Percentiles rank a stretch among this genome's conserved stretches.
Evolutionary conservation across 2,888 invertebrate genomes (phyloP).

Genomic region (Catocala fraxini): DNA sequence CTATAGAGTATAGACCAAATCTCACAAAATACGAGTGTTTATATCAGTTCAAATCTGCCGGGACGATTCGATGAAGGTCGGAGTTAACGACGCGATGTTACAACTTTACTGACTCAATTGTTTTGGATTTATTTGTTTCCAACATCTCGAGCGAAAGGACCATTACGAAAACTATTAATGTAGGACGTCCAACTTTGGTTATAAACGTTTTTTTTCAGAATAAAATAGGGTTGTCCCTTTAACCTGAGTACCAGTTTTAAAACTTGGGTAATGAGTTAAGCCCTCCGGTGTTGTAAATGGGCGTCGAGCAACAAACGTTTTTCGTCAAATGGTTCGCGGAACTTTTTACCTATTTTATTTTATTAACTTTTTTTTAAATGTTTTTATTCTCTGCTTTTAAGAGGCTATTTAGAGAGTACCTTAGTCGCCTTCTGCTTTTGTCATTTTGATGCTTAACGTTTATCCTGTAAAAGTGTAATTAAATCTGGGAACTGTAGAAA

Average conservation of each 20-base stretch:
- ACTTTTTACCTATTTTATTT: constrained; percentile 41
- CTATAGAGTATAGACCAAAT: constrained; percentile 60
- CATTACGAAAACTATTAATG: constrained; percentile 48
- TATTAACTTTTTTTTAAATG: constrained; percentile 37
- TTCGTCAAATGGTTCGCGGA: constrained; percentile 35
- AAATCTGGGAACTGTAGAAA: constrained; percentile 25
- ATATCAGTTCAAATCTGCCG: constrained; percentile 68
- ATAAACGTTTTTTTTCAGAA: constrained; percentile 17
- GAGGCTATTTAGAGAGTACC: constrained; percentile 35
- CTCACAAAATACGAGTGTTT: constrained; percentile 68
- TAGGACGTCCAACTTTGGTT: constrained; percentile 31
- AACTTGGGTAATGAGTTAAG: constrained; percentile 49
- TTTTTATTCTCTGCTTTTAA: constrained; percentile 40
- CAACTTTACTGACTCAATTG: constrained; percentile 62
- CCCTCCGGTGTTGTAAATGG: constrained; percentile 43
- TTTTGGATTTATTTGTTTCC: constrained; percentile 59
- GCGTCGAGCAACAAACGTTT: constrained; percentile 36
- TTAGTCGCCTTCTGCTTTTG: constrained; percentile 26
- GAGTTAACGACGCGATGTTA: constrained; percentile 58
- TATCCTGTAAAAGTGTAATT: constrained; percentile 26
- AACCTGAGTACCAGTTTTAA: constrained; percentile 32
- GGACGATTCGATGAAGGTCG: constrained; percentile 61
- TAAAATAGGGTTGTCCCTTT: constrained; percentile 24
- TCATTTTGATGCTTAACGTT: constrained; percentile 21
- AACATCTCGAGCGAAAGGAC: constrained; percentile 28